A percentile compares a stretch with the other conserved stretches of the same genome.
Evolutionary conservation across 2,113 vertebrate species (phyloP).

Genomic region (Megaceryle torquata): DNA sequence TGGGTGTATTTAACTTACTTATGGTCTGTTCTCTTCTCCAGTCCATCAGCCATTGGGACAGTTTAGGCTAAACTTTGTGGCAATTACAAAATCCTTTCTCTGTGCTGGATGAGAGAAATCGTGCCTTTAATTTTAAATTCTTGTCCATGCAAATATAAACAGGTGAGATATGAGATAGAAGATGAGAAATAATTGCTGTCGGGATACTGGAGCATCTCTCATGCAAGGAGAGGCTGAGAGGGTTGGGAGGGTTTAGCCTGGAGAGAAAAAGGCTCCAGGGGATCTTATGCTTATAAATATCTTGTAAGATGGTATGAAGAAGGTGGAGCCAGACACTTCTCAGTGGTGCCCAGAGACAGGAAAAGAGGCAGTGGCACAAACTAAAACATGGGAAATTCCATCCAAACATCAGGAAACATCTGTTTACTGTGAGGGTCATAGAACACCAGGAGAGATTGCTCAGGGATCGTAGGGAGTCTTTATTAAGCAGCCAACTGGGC

Average conservation of each 20-base stretch:
- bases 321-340: background rate
- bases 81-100: background rate
- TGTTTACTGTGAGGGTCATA: background rate
- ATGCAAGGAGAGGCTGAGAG: background rate
- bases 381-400: background rate
- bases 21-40: background rate
- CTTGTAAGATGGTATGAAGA: background rate
- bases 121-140: background rate
- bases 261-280: background rate
- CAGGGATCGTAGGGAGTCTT: background rate
- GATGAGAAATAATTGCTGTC: background rate
- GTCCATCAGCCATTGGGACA: background rate
- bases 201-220: background rate
- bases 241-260: background rate
- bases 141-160: background rate
- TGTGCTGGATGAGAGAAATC: background rate
- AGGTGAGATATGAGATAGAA: background rate
- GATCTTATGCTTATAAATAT: background rate
- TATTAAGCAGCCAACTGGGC: background rate
- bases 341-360: background rate
- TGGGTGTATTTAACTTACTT: background rate
- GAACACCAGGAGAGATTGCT: background rate
- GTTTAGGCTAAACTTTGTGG: background rate
- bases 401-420: background rate
- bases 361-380: background rate